Conservation (phyloP, 2,797 vertebrate genomes). For the Phoxinus dragarum region DNA sequence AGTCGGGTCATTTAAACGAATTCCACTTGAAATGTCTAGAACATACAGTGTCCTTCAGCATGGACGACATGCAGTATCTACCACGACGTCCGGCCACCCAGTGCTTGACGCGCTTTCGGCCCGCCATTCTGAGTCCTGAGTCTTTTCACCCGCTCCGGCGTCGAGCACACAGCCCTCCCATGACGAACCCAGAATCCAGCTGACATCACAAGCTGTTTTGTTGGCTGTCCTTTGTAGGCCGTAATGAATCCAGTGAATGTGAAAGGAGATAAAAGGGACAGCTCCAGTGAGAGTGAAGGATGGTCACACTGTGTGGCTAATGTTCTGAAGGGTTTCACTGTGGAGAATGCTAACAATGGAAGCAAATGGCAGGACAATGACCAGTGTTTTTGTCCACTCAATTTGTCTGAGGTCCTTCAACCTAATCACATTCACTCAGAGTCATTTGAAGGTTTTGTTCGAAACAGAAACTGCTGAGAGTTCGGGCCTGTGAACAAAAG, state of each 20-base stretch:
- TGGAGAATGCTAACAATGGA: slow-evolving; percentile 72
- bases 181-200: slow-evolving; percentile 79
- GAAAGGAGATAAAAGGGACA: slow-evolving; percentile 78
- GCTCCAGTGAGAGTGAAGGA: slow-evolving; percentile 61
- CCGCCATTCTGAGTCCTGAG: slow-evolving; percentile 16
- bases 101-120: neutral
- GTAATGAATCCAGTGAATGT: slow-evolving; percentile 82
- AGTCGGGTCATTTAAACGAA: neutral
- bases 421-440: slow-evolving; percentile 68
- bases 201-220: slow-evolving; percentile 83
- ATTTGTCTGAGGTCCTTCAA: slow-evolving; percentile 78
- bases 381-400: slow-evolving; percentile 76
- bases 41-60: neutral
- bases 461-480: slow-evolving; percentile 68
- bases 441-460: slow-evolving; percentile 66
- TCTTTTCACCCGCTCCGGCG: slow-evolving; percentile 11
- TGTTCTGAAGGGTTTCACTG: slow-evolving; percentile 75
- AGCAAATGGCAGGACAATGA: slow-evolving; percentile 70
- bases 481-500: slow-evolving; percentile 50
- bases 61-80: neutral
- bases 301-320: slow-evolving; percentile 75
- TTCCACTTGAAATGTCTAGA: neutral
- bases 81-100: slow-evolving; percentile 17
- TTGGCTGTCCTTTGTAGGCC: slow-evolving; percentile 83
- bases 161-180: slow-evolving; percentile 72